phyloP scores from a whole-genome alignment of 2,888 invertebrate species.

The Lasioglossum figueresi region DNA sequence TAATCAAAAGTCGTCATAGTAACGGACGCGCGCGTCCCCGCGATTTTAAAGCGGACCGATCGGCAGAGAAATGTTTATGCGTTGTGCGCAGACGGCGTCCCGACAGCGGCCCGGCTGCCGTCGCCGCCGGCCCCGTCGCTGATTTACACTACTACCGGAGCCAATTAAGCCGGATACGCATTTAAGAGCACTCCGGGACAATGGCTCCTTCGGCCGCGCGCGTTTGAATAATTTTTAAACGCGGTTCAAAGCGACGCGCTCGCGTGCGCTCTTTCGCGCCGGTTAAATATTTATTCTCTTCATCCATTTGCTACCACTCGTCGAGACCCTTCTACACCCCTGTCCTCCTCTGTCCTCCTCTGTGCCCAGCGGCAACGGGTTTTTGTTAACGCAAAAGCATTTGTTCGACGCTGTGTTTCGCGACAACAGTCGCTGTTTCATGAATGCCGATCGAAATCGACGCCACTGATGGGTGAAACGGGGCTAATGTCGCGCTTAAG shows the following conservation, averaged over 20 bases:
- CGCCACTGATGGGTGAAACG: background rate
- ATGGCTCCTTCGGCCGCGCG: conserved; percentile 22
- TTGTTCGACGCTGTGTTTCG: background rate
- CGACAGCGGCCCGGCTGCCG: background rate
- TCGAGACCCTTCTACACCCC: background rate
- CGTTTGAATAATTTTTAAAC: conserved; percentile 47
- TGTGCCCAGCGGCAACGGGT: background rate
- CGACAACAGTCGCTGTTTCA: background rate
- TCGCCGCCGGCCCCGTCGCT: background rate
- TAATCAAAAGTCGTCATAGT: conserved; percentile 73
- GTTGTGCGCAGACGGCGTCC: background rate
- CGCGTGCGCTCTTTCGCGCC: background rate
- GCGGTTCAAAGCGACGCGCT: conserved; percentile 11
- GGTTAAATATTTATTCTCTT: conserved; percentile 46
- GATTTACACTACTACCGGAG: conserved; percentile 34
- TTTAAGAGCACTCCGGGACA: conserved; percentile 12
- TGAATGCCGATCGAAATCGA: background rate
- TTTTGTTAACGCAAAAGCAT: background rate
- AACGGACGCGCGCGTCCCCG: conserved; percentile 36
- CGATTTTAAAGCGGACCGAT: conserved; percentile 41
- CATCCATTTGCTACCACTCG: background rate
- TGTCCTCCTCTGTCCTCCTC: background rate
- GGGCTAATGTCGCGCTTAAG: background rate
- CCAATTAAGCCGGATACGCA: conserved; percentile 50
- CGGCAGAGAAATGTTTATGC: conserved; percentile 26